Conservation (phyloP, 2,888 invertebrate species). For the Tolmerus cingulatus region DNA sequence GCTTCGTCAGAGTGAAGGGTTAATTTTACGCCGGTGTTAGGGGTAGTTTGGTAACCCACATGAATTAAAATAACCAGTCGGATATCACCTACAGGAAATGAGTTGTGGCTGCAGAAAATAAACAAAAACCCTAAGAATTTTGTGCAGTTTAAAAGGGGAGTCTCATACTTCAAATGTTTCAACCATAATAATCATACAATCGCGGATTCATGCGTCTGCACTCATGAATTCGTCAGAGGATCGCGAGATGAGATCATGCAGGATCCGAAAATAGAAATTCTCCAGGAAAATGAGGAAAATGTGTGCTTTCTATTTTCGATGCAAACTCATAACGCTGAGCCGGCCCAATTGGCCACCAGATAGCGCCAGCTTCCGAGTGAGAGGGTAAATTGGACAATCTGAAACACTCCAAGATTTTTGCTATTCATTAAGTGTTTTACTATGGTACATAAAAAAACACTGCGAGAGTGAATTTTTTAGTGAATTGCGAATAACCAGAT, state of each 20-base stretch:
- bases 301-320: neutral
- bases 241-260: constrained; percentile 16
- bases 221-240: neutral
- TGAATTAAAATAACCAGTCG: neutral
- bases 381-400: neutral
- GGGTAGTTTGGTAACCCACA: neutral
- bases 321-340: neutral
- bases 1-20: neutral
- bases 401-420: neutral
- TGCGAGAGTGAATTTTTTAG: neutral
- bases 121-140: neutral
- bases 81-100: neutral
- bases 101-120: neutral
- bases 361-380: neutral
- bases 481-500: neutral
- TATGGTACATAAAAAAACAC: neutral
- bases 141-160: neutral
- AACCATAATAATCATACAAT: neutral
- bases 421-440: neutral
- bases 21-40: neutral
- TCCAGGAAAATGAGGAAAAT: neutral
- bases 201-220: neutral
- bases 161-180: neutral
- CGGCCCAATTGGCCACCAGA: neutral
- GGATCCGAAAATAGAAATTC: constrained; percentile 29